Conservation (phyloP, 2,113 vertebrate genomes). For the Pica pica region DNA sequence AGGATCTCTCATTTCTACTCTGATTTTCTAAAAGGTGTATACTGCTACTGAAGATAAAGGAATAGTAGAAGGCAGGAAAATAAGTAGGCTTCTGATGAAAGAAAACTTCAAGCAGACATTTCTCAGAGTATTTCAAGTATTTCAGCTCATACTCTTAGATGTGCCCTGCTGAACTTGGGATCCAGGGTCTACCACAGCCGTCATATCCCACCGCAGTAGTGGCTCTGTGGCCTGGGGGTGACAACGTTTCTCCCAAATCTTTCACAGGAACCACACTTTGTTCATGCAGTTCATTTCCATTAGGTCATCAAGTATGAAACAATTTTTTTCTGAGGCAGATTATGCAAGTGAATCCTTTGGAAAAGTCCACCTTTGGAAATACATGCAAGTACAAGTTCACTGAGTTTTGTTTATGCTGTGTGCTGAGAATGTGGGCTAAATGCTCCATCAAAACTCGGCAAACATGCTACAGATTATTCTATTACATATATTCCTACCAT, state of each 20-base stretch:
- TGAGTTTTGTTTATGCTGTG: not conserved
- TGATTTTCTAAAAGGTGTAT: not conserved
- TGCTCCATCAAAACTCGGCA: not conserved
- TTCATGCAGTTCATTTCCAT: not conserved
- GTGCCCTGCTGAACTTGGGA: not conserved
- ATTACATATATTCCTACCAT: not conserved
- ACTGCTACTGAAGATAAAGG: not conserved
- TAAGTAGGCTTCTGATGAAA: not conserved
- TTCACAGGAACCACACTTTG: not conserved
- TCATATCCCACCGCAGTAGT: not conserved
- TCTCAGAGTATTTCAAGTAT: not conserved
- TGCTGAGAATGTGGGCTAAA: not conserved
- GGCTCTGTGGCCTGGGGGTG: not conserved
- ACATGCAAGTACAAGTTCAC: not conserved
- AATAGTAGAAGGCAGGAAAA: not conserved
- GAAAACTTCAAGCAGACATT: not conserved
- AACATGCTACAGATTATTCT: not conserved
- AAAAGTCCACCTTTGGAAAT: not conserved
- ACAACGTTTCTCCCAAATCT: not conserved
- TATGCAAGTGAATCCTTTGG: not conserved
- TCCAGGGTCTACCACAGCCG: not conserved
- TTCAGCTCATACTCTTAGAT: not conserved
- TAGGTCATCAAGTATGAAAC: not conserved
- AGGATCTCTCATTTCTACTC: not conserved
- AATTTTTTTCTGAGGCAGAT: not conserved